phyloP scores from a whole-genome alignment of 2,797 vertebrate species.

The Taeniopygia guttata region DNA sequence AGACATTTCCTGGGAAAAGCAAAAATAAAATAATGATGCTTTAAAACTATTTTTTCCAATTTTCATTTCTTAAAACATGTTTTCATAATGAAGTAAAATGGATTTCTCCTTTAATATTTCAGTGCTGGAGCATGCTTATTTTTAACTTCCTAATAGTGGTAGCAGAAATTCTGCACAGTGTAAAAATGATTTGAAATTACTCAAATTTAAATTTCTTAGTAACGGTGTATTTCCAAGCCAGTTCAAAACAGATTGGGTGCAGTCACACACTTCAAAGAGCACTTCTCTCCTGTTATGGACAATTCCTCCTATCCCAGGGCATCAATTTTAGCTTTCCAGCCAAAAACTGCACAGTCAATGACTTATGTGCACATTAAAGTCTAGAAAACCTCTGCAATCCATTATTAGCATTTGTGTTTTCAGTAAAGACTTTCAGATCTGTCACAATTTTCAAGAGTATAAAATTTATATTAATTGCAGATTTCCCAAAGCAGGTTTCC shows the following conservation, averaged over 20 bases:
- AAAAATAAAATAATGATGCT: not conserved
- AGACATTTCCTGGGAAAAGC: not conserved
- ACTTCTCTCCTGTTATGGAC: accelerated
- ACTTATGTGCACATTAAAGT: not conserved
- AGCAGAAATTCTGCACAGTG: accelerated
- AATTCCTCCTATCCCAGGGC: not conserved
- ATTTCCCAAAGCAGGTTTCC: not conserved
- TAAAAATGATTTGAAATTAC: not conserved
- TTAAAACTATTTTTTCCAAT: not conserved
- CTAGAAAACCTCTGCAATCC: not conserved
- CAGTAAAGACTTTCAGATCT: not conserved
- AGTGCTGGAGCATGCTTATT: not conserved
- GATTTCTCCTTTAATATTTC: not conserved
- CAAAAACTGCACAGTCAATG: not conserved
- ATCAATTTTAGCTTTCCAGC: not conserved
- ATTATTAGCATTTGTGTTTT: not conserved
- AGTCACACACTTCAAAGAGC: not conserved
- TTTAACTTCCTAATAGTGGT: not conserved
- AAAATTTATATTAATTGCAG: not conserved
- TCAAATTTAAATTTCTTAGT: not conserved
- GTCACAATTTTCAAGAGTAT: not conserved
- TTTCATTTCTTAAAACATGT: not conserved
- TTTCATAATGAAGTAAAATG: not conserved
- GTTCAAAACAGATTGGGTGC: not conserved
- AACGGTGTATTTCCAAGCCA: not conserved